Base-by-base conservation (phyloP, 2,113 vertebrate species). In the Cathartes aura region DNA sequence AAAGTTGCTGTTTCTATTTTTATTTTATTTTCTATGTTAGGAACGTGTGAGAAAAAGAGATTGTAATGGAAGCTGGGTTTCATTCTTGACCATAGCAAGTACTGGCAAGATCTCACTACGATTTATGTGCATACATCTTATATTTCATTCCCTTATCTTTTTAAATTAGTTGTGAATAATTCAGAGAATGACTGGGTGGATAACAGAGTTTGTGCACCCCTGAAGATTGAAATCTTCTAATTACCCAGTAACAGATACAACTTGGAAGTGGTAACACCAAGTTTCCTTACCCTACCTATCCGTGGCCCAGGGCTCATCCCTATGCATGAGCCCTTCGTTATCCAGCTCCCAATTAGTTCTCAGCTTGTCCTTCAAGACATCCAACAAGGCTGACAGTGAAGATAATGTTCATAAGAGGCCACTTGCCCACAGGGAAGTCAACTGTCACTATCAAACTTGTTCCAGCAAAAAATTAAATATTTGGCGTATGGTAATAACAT, bases 341-440 rank as follows among this genome's bases (percentile, higher is more conserved):
- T 91, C 60, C 91, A 89, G 66, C 53, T 95, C 79, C 58, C 89
- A 91, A 6, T 85, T 89, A 95, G 73, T 63, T 92, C 70, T 95
- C 91, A 72, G 75, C 56, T 89, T 93, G 83, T 96, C 93, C 78
- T 91, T 87, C 66, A 75, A 94, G 89, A 78, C 60, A 89, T 87
- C 68, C 89, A 87, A 60, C 55, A 60, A 87, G 55, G 18, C 76
- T 96, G 90, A 92, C 82, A 95, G 75, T 84, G 89, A 96, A 93
- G 86, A 84, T 72, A 89, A 84, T 59, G 40, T 89, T 89, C 52
- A n/a, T 68, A 87, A 93, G 81, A 94, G 56, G 64, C 64, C 64
- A 79, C 60, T 84, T 79, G 76, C 84, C 91, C 73, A 43, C 14
- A 18, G 47, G 73, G 83, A 95, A 97, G 52, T 87, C 86, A 93